phyloP scores from a whole-genome alignment of 2,797 vertebrate genomes.

The Lepus townsendii region DNA sequence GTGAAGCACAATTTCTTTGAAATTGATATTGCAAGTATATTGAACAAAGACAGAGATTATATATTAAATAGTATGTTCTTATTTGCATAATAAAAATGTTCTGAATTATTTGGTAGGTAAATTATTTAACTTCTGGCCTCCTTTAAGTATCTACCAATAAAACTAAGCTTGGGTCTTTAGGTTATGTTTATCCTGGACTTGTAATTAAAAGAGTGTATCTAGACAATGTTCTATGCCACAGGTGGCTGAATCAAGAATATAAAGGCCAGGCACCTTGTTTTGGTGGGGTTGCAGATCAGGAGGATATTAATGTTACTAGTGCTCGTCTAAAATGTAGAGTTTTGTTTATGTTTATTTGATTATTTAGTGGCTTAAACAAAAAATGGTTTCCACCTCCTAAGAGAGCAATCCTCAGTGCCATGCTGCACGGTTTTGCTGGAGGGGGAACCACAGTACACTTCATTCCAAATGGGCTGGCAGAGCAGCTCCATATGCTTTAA shows the following conservation, averaged over 20 bases:
- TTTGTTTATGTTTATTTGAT: background rate
- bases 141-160: background rate
- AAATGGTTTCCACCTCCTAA: background rate
- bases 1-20: conserved; percentile 24
- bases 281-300: background rate
- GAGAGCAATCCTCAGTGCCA: background rate
- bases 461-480: background rate
- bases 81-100: conserved; percentile 40
- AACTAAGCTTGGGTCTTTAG: background rate
- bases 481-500: background rate
- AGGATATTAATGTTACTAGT: background rate
- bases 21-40: background rate
- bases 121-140: background rate
- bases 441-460: background rate
- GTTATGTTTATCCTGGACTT: background rate
- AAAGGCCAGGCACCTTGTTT: background rate
- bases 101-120: conserved; percentile 41
- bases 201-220: background rate
- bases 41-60: conserved; percentile 1
- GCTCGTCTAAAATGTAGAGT: background rate
- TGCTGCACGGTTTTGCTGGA: background rate
- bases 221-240: background rate
- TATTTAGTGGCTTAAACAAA: background rate
- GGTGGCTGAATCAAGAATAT: too few species aligned
- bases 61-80: background rate